Base-by-base conservation (phyloP, 2,113 vertebrate genomes). In the Podiceps cristatus region DNA sequence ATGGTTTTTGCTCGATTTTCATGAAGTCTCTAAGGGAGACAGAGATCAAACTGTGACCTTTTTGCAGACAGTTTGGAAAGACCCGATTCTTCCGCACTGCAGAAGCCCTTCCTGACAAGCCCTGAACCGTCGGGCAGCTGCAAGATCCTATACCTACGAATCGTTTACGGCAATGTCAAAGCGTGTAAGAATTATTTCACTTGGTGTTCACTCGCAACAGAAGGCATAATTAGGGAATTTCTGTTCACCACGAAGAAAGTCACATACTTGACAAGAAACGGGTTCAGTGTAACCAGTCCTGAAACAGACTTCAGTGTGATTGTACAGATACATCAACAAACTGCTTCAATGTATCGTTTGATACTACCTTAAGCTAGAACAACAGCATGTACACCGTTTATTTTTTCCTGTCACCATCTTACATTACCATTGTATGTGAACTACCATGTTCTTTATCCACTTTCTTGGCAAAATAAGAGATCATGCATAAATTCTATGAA, bases 401-500 rank as follows among this genome's bases (percentile, higher is more conserved):
- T 14, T 71, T 14, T 71, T 71, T 50, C 44, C 44, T 52, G 33
- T 60, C 40, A 33, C 33, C 33, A 44, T 13, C 33, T 86, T 33
- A 13, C 0, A 4, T 52, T 60, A 63, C 14, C 22, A 8, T 29
- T 71, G 11, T 8, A 29, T 4, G 37, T 22, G 33, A 83, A 44
- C 40, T 33, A 44, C 53, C 40, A 9, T 9, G 18, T 44, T 50
- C 29, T 83, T 83, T 60, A 83, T 25, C 50, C 2, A 2, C n/a
- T 74, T 59, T 15, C 7, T 29, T 53, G 68, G 44, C 47, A 83
- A 94, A 96, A 67, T 74, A 93, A 95, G 68, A 92, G 72, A 84
- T 63, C 56, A 24, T 96, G 83, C 68, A 67, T 91, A 37, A 86
- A 59, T 67, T 88, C 72, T 91, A 81, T 59, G 44, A 91, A 86